Conservation (phyloP, 2,113 vertebrate genomes). For the Aptenodytes forsteri region DNA sequence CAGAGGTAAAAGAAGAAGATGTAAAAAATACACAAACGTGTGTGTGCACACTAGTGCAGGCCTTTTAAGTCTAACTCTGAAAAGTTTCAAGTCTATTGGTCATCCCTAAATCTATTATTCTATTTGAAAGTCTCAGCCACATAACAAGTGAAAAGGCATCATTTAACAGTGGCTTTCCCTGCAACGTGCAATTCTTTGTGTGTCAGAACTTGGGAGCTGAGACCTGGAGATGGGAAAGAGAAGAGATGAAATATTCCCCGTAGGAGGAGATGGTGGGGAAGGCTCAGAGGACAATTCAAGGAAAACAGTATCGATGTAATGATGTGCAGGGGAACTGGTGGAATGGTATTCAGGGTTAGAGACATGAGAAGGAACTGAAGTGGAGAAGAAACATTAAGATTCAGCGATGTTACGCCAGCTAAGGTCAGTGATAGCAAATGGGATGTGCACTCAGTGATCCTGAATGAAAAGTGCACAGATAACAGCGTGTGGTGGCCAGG, state of each 20-base stretch:
- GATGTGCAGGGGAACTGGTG: neutral
- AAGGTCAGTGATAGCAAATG: neutral
- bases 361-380: neutral
- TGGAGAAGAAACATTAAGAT: neutral
- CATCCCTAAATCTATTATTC: neutral
- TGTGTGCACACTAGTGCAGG: neutral
- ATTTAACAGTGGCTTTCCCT: neutral
- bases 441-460: neutral
- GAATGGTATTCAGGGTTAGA: neutral
- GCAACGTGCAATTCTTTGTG: rapidly evolving
- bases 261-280: neutral
- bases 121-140: neutral
- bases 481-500: rapidly evolving
- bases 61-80: neutral
- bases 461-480: neutral
- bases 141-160: neutral
- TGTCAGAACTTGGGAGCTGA: neutral
- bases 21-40: neutral
- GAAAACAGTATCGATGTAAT: neutral
- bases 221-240: neutral
- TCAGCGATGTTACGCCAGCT: neutral
- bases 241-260: neutral
- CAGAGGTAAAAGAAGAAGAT: neutral
- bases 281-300: neutral
- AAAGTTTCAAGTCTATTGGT: neutral